Percentiles rank a stretch among this genome's conserved stretches.
phyloP scores from a whole-genome alignment of 2,113 vertebrate genomes.

The Leucosticte australis region DNA sequence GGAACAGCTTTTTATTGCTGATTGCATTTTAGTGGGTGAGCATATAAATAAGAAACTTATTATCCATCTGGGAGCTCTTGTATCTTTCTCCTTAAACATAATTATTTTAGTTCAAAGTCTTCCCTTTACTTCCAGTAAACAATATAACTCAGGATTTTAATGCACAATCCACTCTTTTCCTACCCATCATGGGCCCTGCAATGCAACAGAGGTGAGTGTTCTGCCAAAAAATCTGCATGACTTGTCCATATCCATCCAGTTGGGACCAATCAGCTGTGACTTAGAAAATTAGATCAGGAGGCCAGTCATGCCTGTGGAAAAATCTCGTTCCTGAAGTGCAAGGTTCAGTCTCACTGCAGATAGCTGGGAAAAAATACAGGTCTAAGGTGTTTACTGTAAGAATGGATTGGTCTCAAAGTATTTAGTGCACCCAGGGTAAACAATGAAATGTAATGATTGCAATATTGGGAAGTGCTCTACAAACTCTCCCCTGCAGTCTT shows the following conservation, averaged over 20 bases:
- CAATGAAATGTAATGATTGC: not conserved
- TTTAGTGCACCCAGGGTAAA: not conserved
- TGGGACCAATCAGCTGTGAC: not conserved
- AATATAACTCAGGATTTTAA: not conserved
- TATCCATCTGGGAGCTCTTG: not conserved
- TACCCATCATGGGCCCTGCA: not conserved
- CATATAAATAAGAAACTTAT: not conserved
- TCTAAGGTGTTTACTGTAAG: not conserved
- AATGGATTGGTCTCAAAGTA: not conserved
- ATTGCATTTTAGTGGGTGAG: not conserved
- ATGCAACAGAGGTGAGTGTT: not conserved
- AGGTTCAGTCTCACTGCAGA: not conserved
- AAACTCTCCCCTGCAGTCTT: not conserved
- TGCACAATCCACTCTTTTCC: not conserved
- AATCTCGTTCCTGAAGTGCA: not conserved
- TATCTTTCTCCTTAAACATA: not conserved
- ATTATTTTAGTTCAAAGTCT: not conserved
- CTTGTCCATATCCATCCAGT: not conserved
- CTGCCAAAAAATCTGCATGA: not conserved
- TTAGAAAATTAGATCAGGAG: not conserved
- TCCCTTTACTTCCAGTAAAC: not conserved
- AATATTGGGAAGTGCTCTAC: not conserved
- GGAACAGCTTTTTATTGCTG: not conserved
- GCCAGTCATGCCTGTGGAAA: not conserved
- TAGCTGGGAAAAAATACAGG: not conserved